Base-by-base conservation (phyloP, 2,888 invertebrate genomes). In the Hoplodrina ambigua region DNA sequence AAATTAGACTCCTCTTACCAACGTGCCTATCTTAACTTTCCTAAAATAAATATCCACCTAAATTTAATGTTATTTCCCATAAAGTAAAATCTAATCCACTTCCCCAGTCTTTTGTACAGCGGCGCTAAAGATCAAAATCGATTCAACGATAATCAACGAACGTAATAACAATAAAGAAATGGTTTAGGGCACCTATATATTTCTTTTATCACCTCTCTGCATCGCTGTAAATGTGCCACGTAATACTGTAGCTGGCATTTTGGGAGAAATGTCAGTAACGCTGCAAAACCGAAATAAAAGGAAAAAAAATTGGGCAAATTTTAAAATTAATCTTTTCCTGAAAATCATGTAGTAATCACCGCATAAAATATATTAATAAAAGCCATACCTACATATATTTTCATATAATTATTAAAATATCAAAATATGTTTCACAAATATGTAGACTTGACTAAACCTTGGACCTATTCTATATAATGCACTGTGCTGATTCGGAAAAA, bases 101-200 rank as follows among this genome's bases (percentile, higher is more conserved):
- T 74, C 33, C 53, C n/a, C 19, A 53, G 25, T 63, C 71, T 64
- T 69, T 71, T 57, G 62, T 63, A 63, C 70, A 60, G 33, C 20
- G 55, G 17, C 30, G 55, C 49, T 67, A 65, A 69, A 78, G 69
- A 77, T 73, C 68, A 41, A 66, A 69, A 77, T 73, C 70, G 60
- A 44, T 64, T 70, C 19, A 57, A 60, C 37, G 77, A 17, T 66
- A 71, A 76, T 71, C 62, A 65, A 60, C 46, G 68, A 50, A 54
- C 41, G 65, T 77, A 77, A 80, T 80, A 80, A 72, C 70, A 66
- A 30, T 80, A 80, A 73, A 72, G 65, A 73, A 72, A 70, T 80
- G 66, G 70, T 80, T 77, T 68, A 71, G 62, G 56, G 49, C 25
- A 30, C 70, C 77, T 37, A 77, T 80, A 80, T 69, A 74, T 74